Evolutionary conservation across 1,140 invertebrate species (phyloP).

Genomic region (Drosophila sp.): DNA sequence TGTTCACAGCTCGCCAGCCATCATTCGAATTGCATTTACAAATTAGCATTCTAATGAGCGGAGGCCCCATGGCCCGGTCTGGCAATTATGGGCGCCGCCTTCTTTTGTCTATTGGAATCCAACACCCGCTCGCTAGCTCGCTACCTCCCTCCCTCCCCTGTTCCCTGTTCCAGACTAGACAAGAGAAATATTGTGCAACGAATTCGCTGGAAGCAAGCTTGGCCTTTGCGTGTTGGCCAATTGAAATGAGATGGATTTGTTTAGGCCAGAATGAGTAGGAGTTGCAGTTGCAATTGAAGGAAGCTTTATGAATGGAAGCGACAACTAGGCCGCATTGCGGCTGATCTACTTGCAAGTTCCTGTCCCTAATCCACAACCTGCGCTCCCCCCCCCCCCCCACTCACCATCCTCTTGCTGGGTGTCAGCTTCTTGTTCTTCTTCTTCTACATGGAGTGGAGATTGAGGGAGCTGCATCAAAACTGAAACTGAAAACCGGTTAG

Average conservation of each 20-base stretch:
- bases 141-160: no score
- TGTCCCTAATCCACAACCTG: constrained; percentile 3
- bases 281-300: neutral
- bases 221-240: constrained; percentile 72
- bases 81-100: constrained; percentile 59
- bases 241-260: constrained; percentile 53
- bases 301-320: constrained; percentile 62
- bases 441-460: neutral
- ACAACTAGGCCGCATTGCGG: constrained; percentile 53
- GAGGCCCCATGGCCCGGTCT: constrained; percentile 48
- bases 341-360: constrained; percentile 42
- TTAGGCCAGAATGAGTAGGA: neutral
- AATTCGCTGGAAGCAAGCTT: constrained; percentile 51
- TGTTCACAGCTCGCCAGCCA: constrained; percentile 50
- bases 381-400: neutral
- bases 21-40: constrained; percentile 67
- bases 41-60: constrained; percentile 76
- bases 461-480: constrained; percentile 1
- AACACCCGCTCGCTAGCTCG: no score
- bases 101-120: constrained; percentile 33
- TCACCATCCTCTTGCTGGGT: constrained; percentile 23
- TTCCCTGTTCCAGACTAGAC: neutral
- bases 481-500: constrained; percentile 69
- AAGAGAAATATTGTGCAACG: constrained; percentile 17
- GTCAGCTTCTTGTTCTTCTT: constrained; percentile 38